phyloP scores from a whole-genome alignment of 2,113 vertebrate species.

The Cynocephalus volans region DNA sequence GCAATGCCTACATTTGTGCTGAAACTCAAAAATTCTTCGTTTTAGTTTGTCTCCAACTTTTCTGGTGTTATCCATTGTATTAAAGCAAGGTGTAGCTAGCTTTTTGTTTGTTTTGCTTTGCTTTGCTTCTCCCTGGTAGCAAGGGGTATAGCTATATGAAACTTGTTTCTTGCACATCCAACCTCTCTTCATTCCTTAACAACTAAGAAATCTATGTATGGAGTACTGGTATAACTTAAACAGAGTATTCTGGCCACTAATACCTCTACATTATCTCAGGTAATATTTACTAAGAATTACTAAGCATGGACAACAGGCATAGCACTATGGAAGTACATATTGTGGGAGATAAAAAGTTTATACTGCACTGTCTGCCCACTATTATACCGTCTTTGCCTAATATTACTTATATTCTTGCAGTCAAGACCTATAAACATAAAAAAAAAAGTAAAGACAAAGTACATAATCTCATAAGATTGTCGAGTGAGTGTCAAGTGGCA shows the following conservation, averaged over 20 bases:
- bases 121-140: too few species aligned
- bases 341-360: neutral
- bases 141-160: neutral
- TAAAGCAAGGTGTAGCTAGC: neutral
- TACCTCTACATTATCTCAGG: neutral
- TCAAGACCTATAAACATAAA: neutral
- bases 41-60: neutral
- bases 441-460: neutral
- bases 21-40: neutral
- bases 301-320: neutral
- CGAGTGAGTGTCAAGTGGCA: neutral
- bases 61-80: neutral
- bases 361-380: neutral
- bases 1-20: slow-evolving; percentile 8
- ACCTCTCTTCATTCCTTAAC: slow-evolving; percentile 13
- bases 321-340: neutral
- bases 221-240: neutral
- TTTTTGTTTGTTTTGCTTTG: too few species aligned
- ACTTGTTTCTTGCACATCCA: neutral
- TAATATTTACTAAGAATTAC: neutral
- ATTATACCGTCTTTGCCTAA: neutral
- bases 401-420: neutral
- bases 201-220: neutral
- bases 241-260: neutral
- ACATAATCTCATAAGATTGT: neutral